phyloP scores from a whole-genome alignment of 2,888 invertebrate species.

The Euclidia mi region DNA sequence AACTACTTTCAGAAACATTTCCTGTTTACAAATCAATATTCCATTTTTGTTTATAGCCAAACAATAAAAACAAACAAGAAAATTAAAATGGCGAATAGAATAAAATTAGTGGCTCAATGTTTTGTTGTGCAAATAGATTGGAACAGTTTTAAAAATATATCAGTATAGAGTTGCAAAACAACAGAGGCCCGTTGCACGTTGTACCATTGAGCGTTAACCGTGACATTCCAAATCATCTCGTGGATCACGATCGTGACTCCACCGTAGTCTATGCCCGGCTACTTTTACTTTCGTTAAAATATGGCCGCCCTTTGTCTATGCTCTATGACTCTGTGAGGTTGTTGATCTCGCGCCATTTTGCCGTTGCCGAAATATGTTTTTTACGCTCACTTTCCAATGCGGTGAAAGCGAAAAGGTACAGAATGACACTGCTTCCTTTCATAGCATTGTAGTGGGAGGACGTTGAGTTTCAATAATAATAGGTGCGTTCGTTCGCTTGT shows the following conservation, averaged over 20 bases:
- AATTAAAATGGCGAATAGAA: conserved; percentile 2
- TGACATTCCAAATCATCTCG: conserved; percentile 88
- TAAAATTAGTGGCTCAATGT: conserved; percentile 50
- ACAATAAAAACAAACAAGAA: background rate
- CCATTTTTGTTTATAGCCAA: too few relatives aligned
- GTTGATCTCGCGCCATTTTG: conserved; percentile 82
- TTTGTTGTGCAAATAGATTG: conserved; percentile 63
- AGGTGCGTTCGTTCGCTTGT: conserved; percentile 67
- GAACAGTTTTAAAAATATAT: conserved; percentile 57
- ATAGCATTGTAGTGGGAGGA: conserved; percentile 86
- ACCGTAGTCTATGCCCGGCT: conserved; percentile 66
- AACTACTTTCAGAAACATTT: conserved; percentile 27
- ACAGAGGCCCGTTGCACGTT: conserved; percentile 56
- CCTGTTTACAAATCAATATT: conserved; percentile 14
- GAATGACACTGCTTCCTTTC: conserved; percentile 89
- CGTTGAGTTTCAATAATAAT: conserved; percentile 80
- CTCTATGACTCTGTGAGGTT: conserved; percentile 80
- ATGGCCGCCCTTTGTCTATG: conserved; percentile 85
- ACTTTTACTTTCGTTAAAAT: conserved; percentile 86
- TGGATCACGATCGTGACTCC: conserved; percentile 81
- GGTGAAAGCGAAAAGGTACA: conserved; percentile 89
- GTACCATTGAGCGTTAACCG: conserved; percentile 72
- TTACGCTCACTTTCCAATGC: conserved; percentile 90
- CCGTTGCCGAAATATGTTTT: conserved; percentile 88
- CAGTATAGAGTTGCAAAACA: conserved; percentile 70